These are phyloP conservation scores for Gobiocypris rarus DNA, from an alignment of 2,113 vertebrate species.

Conservation along the genomic window DNA sequence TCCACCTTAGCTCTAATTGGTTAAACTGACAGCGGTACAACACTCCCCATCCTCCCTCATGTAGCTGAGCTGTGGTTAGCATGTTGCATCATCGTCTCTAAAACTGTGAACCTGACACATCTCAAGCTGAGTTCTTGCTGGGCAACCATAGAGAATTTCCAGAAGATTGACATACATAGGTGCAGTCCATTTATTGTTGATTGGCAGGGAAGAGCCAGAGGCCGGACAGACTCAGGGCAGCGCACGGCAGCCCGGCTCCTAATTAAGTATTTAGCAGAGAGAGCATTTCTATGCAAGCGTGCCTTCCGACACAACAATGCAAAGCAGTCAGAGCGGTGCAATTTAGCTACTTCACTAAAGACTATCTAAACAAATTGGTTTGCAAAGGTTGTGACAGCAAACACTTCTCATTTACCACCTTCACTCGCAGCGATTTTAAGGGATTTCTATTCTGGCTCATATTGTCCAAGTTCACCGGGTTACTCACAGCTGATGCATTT, in stretches of 20 bases:
- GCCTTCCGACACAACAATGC: conserved; percentile 15
- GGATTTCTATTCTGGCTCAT: conserved; percentile 1
- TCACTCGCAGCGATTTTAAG: conserved; percentile 8
- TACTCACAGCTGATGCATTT: conserved; percentile 7
- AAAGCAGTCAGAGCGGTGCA: conserved; percentile 3
- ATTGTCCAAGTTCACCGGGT: not conserved
- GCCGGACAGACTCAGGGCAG: not conserved
- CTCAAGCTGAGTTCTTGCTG: not conserved
- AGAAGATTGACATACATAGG: conserved; percentile 29
- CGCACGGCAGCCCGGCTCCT: conserved; percentile 3
- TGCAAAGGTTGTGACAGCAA: not conserved
- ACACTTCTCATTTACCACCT: conserved; percentile 1
- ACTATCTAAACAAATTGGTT: conserved; percentile 34
- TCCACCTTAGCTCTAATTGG: not conserved
- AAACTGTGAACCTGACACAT: not conserved
- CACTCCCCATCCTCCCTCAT: not conserved
- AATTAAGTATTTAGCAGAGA: conserved; percentile 36
- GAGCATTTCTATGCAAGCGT: conserved; percentile 12
- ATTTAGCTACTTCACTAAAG: conserved; percentile 38
- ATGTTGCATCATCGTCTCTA: conserved; percentile 4
- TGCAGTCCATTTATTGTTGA: conserved; percentile 25
- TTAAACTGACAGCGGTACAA: conserved; percentile 7
- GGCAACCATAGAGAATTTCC: not conserved
- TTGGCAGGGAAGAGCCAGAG: conserved; percentile 40
- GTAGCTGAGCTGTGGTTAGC: not conserved